phyloP scores from a whole-genome alignment of 2,113 vertebrate genomes.

The Percina caprodes region DNA sequence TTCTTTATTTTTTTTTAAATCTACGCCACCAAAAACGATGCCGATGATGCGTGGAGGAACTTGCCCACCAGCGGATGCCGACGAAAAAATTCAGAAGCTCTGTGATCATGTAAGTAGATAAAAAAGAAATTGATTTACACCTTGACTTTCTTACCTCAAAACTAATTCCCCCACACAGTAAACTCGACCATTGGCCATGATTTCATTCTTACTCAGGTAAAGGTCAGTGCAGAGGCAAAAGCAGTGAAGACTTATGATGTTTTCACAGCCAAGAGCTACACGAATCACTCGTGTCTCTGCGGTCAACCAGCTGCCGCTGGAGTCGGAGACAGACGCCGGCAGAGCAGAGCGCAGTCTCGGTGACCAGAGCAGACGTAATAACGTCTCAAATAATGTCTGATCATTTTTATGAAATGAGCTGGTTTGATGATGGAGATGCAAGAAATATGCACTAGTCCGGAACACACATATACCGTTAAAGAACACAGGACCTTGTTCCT shows the following conservation, averaged over 20 bases:
- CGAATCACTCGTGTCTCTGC: neutral
- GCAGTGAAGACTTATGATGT: conserved; percentile 16
- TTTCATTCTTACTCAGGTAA: conserved; percentile 62
- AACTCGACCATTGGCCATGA: neutral
- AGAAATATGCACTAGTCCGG: too few species aligned
- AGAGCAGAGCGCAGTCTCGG: too few species aligned
- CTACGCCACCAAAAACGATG: neutral
- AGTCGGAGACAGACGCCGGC: too few species aligned
- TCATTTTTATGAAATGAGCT: too few species aligned
- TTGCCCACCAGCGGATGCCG: conserved; percentile 43
- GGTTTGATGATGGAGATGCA: too few species aligned
- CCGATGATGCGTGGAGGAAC: conserved; percentile 76
- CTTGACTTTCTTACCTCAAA: accelerated
- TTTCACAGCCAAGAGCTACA: conserved; percentile 79
- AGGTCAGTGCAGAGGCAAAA: conserved; percentile 70
- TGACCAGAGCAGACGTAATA: too few species aligned
- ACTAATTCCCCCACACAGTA: too few species aligned
- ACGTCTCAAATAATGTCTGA: too few species aligned
- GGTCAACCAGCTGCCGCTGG: too few species aligned
- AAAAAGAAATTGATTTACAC: neutral
- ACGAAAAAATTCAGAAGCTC: conserved; percentile 81
- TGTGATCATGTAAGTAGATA: conserved; percentile 78
- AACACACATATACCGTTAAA: too few species aligned
- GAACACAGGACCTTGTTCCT: too few species aligned
- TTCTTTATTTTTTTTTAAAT: accelerated